Evolutionary conservation across 2,113 vertebrate genomes (phyloP).

Genomic region (Sakesphorus luctuosus): DNA sequence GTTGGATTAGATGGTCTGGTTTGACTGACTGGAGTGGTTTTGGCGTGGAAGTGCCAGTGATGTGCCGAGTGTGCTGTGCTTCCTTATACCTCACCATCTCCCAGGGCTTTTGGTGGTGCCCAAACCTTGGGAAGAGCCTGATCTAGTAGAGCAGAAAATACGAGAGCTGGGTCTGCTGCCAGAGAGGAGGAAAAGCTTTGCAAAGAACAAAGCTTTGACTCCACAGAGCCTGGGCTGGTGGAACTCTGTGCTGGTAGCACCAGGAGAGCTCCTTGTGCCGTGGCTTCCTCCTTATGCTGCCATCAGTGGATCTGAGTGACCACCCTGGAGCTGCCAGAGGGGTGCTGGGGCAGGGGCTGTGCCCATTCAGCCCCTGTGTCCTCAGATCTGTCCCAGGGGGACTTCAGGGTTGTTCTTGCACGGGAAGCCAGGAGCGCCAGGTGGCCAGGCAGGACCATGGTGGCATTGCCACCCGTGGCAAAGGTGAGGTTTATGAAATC

Average conservation of each 20-base stretch:
- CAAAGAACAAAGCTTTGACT: neutral
- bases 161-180: neutral
- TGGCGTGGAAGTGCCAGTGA: accelerated
- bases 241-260: neutral
- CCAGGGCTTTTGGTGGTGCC: neutral
- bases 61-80: neutral
- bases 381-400: neutral
- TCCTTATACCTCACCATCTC: neutral
- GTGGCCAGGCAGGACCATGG: neutral
- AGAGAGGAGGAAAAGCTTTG: neutral
- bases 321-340: neutral
- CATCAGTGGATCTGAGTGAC: neutral
- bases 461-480: neutral
- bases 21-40: no score
- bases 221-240: neutral
- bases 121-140: neutral
- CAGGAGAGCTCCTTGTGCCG: neutral
- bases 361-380: neutral
- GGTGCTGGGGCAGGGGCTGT: neutral
- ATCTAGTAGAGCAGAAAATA: neutral
- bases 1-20: neutral
- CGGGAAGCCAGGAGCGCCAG: neutral
- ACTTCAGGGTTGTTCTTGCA: neutral
- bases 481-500: no score
- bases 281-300: neutral